Evolutionary conservation across 2,797 vertebrate species (phyloP), one percentile per base, ranked within the genome.

Genomic region (Gadopsis marmoratus): DNA sequence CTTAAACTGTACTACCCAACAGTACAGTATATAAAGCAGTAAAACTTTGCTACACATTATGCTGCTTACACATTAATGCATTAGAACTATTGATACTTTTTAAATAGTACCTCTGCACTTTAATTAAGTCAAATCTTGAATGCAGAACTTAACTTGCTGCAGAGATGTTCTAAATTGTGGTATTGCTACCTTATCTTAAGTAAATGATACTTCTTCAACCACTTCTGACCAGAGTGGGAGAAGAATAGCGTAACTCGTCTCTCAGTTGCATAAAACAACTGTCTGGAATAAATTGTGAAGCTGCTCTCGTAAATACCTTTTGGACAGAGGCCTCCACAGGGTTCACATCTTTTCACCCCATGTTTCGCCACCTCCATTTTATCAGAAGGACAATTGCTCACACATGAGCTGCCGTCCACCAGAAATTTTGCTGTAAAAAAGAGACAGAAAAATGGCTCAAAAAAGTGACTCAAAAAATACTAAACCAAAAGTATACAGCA

Each of bases 311-410:
- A 7, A 77, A 33, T 92, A 98, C 98, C 97, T 97, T 99, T 99
- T 2, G 97, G 97, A 83, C 98, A 99, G 26, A 97, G 94, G 45
- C 97, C 97, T 39, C 84, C 91, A 59, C 98, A 99, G 6, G 95
- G 95, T 85, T 98, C 97, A 84, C 98, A 99, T 33, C 93, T 95
- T 90, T 97, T 98, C 54, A 97, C 75, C 29, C 97, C 96, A 0
- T 97, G 95, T 93, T 96, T 99, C 79, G 97, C 96, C 84, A 97
- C 96, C 69, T 99, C 98, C 94, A 92, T 98, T 92, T 97, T 99
- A 73, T 96, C 94, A n/a, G 94, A 74, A 14, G 97, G 97, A 86
- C 98, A 99, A 61, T 92, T 96, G 60, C 98, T 96, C 62, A 99
- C 97, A 86, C 98, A 99, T 0, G 97, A 99, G 60, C 96, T 97